Evolutionary conservation across 2,888 invertebrate genomes (phyloP).

Genomic region (Lissocephala sabroskyi): DNA sequence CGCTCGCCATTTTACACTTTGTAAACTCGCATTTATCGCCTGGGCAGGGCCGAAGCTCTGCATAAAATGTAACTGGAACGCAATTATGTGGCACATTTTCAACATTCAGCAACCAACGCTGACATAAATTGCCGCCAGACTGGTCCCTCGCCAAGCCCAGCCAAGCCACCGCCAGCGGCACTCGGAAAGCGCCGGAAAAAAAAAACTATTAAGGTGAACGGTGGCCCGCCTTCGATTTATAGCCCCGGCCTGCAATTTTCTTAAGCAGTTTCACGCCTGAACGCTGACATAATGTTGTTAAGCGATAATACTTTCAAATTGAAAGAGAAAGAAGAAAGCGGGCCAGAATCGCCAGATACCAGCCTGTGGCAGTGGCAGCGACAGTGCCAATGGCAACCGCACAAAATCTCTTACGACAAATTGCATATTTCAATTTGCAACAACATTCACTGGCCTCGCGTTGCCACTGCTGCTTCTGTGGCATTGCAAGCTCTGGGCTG

Average conservation of each 20-base stretch:
- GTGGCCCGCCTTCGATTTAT: too few species aligned
- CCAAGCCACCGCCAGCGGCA: background rate
- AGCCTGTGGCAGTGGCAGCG: too few species aligned
- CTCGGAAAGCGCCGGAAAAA: too few species aligned
- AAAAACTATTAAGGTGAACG: background rate
- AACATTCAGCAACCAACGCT: background rate
- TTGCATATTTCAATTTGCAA: constrained; percentile 64
- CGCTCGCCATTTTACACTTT: constrained; percentile 1
- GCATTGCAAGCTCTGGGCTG: background rate
- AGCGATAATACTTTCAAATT: constrained; percentile 65
- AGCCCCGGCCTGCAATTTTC: constrained; percentile 66
- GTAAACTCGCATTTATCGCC: constrained; percentile 8
- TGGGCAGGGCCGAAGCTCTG: constrained; percentile 27
- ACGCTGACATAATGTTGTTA: constrained; percentile 67
- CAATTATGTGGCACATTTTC: constrained; percentile 52
- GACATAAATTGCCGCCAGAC: constrained; percentile 31
- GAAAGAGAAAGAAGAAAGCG: constrained; percentile 16
- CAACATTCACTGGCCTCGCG: too few species aligned
- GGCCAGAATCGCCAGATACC: constrained; percentile 25
- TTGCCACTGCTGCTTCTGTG: too few species aligned
- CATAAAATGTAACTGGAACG: constrained; percentile 54
- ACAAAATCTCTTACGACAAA: constrained; percentile 63
- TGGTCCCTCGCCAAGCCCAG: too few species aligned
- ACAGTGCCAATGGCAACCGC: constrained; percentile 37
- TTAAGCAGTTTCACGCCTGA: constrained; percentile 69